Evolutionary conservation across 2,888 invertebrate genomes (phyloP).

Genomic region (Cheilosia pagana): DNA sequence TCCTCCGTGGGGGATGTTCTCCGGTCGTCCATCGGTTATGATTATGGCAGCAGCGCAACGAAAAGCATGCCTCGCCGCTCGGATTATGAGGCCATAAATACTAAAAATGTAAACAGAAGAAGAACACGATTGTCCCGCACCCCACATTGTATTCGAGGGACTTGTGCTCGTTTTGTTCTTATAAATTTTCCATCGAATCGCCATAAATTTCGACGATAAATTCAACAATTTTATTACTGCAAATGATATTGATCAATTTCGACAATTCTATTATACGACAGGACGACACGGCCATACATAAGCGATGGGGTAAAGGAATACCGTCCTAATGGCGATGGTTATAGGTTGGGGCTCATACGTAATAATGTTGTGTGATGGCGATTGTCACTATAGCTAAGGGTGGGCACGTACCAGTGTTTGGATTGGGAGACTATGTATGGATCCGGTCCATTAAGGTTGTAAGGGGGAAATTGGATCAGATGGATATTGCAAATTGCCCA

Average conservation of each 20-base stretch:
- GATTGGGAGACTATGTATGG: constrained; percentile 6
- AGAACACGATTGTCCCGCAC: constrained; percentile 34
- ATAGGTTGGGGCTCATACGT: constrained; percentile 22
- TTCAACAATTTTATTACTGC: constrained; percentile 70
- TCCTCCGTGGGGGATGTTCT: constrained; percentile 27
- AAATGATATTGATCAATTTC: constrained; percentile 70
- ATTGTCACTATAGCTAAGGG: constrained; percentile 37
- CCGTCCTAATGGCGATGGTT: constrained; percentile 18
- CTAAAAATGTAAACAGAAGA: constrained; percentile 57
- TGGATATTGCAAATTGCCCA: constrained; percentile 52
- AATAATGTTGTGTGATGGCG: constrained; percentile 52
- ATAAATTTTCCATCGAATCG: constrained; percentile 70
- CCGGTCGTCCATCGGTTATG: constrained; percentile 55
- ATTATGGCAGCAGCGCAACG: constrained; percentile 28
- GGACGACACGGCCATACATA: constrained; percentile 3
- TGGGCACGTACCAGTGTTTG: constrained; percentile 1
- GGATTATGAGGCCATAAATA: constrained; percentile 62
- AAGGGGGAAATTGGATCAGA: constrained; percentile 47
- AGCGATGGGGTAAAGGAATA: constrained; percentile 2
- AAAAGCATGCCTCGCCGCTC: constrained; percentile 54
- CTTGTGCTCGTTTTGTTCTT: constrained; percentile 44
- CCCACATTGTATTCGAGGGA: not conserved
- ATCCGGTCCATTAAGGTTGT: constrained; percentile 11
- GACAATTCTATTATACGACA: constrained; percentile 57
- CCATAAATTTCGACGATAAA: constrained; percentile 72